Conservation (phyloP, 2,888 invertebrate species). For the Carabus problematicus region DNA sequence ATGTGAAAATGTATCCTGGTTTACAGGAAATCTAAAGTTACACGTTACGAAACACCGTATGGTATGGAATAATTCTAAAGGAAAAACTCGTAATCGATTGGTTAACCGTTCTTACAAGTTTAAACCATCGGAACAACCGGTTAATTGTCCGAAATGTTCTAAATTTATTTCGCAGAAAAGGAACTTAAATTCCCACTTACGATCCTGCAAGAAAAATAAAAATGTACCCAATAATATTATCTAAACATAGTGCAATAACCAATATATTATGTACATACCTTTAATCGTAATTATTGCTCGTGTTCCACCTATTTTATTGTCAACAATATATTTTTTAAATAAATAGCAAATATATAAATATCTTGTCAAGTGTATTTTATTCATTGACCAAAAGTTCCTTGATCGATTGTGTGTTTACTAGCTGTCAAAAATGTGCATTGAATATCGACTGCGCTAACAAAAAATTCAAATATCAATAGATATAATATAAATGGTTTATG, state of each 20-base stretch:
- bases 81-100: constrained; percentile 17
- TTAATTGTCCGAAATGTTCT: constrained; percentile 29
- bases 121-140: constrained; percentile 28
- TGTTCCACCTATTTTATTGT: no score
- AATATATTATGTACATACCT: neutral
- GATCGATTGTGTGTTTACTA: no score
- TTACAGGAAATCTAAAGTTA: constrained; percentile 24
- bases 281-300: no score
- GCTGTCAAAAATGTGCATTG: no score
- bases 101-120: constrained; percentile 13
- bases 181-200: constrained; percentile 31
- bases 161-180: constrained; percentile 27
- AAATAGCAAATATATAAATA: no score
- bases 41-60: constrained; percentile 1
- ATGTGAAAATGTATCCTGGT: constrained; percentile 20
- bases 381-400: no score
- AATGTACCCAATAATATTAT: no score
- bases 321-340: no score
- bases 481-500: no score
- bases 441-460: no score
- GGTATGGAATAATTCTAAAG: neutral
- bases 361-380: no score
- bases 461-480: no score
- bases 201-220: constrained; percentile 16
- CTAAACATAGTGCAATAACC: neutral